Evolutionary conservation across 2,888 invertebrate genomes (phyloP).

Genomic region (Torymus auratus): DNA sequence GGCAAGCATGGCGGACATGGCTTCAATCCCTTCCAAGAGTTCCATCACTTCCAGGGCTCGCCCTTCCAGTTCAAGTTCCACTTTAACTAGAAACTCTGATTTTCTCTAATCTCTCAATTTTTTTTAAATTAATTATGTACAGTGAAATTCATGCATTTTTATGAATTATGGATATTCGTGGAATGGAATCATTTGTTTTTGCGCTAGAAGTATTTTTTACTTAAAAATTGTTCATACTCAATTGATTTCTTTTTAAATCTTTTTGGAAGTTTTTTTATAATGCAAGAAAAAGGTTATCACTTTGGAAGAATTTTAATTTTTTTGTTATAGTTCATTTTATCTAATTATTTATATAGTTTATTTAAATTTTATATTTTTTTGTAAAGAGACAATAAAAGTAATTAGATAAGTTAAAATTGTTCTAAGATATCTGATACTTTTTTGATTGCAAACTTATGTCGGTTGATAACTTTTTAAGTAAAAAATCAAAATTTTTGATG

Average conservation of each 20-base stretch:
- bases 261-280: no score
- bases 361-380: conserved; percentile 15
- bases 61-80: conserved; percentile 98
- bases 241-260: no score
- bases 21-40: conserved; percentile 84
- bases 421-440: background rate
- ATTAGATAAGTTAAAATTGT: conserved; percentile 7
- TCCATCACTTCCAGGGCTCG: conserved; percentile 82
- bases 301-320: background rate
- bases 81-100: conserved; percentile 83
- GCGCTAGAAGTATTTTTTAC: no score
- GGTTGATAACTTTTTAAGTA: conserved; percentile 1
- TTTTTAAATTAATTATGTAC: background rate
- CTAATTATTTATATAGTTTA: background rate
- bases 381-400: background rate
- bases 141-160: background rate
- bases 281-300: no score
- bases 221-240: no score
- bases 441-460: background rate
- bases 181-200: no score
- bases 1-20: conserved; percentile 80
- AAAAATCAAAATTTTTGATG: conserved; percentile 10
- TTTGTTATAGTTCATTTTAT: conserved; percentile 2
- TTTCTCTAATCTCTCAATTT: conserved; percentile 1
- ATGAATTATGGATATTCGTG: background rate